A percentile compares a stretch with the other conserved stretches of the same genome.
These are phyloP conservation scores for Rhagologus leucostigma DNA, from an alignment of 2,113 vertebrate species.

Conservation along the genomic window DNA sequence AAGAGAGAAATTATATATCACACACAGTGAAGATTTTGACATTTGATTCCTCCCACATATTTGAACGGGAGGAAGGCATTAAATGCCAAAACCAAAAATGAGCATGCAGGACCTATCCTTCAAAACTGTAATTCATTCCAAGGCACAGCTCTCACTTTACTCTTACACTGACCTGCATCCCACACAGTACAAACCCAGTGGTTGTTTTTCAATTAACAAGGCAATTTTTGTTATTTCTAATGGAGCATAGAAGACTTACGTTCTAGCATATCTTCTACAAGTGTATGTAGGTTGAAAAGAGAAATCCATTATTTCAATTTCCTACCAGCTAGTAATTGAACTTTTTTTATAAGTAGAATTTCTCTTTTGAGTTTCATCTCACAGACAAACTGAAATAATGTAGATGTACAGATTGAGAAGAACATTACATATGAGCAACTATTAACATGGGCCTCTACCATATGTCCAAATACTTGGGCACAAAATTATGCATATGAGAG, in stretches of 20 bases:
- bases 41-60: slow-evolving; percentile 47
- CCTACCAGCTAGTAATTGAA: not conserved
- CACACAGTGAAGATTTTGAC: slow-evolving; percentile 35
- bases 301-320: not conserved
- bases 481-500: not conserved
- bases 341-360: not conserved
- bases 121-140: slow-evolving; percentile 8
- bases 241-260: not conserved
- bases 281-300: not conserved
- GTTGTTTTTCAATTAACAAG: not conserved
- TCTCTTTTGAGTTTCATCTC: not conserved
- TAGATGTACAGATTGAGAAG: not conserved
- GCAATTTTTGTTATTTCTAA: not conserved
- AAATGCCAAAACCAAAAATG: slow-evolving; percentile 56
- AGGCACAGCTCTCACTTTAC: not conserved
- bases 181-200: not conserved
- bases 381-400: not conserved
- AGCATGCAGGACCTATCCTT: not conserved
- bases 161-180: slow-evolving; percentile 2
- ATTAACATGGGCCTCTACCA: fast-evolving
- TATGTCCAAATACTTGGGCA: not conserved
- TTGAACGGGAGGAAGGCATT: slow-evolving; percentile 35
- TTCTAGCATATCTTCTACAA: not conserved
- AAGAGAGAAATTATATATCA: slow-evolving; percentile 52
- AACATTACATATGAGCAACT: not conserved